Base-by-base conservation (phyloP, 2,797 vertebrate species). In the Tolypeutes matacus region DNA sequence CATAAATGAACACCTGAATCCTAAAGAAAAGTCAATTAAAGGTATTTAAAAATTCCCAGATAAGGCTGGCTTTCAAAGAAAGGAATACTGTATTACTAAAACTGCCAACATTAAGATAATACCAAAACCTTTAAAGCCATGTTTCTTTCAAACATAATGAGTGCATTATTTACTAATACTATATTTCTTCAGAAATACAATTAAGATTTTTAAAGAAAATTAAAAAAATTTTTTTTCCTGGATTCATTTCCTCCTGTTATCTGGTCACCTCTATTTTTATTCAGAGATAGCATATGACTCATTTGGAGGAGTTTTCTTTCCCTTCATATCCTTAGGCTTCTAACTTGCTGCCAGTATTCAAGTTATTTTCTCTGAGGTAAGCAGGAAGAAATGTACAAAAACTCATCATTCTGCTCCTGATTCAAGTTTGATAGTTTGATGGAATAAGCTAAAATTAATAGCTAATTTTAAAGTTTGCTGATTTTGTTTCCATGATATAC, bases 1-100 rank as follows among this genome's bases (percentile, higher is more conserved):
- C 99, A 99, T 95, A 99, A 98, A 98, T 99, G 99, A 95, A 98
- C 98, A 73, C 99, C 99, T 7, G 99, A 99, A 98, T 99, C 99
- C 99, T 99, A 89, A 95, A 92, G 86, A 97, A 96, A 67, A 91
- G 46, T 18, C 70, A 95, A 86, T 83, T 85, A 78, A 90, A 89
- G 46, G 42, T 14, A 88, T 80, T 96, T 42, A 39, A 77, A 94
- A 93, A 86, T 86, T 93, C 62, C 64, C 34, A 85, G 69, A 69
- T 86, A 84, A 82, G 10, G 14, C 5, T 80, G 49, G 85, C 17
- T 76, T 95, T 78, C 80, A 75, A 96, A 94, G 83, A n/a, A 72
- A 95, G 58, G 95, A 95, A 89, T 25, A 49, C 0, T 29, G 1
- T 77, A 75, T 56, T 84, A 92, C 39, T 94, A 92, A 96, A 93